phyloP scores from a whole-genome alignment of 2,797 vertebrate genomes.

The Cryptoprocta ferox region DNA sequence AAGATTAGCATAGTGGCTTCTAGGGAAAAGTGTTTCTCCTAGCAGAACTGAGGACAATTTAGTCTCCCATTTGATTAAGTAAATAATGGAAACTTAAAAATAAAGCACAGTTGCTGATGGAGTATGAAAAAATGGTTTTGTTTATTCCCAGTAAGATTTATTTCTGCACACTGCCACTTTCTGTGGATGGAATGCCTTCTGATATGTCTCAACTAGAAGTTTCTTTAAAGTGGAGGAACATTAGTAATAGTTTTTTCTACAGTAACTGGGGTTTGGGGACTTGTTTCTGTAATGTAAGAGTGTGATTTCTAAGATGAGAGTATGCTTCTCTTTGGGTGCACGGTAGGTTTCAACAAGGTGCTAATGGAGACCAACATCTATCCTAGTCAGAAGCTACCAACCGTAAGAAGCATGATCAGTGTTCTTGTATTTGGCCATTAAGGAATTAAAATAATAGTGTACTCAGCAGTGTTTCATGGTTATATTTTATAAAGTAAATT shows the following conservation, averaged over 20 bases:
- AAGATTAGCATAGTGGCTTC: not conserved
- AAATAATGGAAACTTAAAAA: slow-evolving; percentile 28
- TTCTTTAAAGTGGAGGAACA: not conserved
- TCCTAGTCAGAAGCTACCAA: not conserved
- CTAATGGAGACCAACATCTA: not conserved
- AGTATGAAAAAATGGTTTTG: not conserved
- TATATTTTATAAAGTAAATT: not conserved
- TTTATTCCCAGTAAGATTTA: not conserved
- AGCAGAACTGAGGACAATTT: not conserved
- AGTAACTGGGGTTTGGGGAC: not conserved
- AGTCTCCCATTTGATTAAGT: slow-evolving; percentile 20
- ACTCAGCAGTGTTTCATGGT: not conserved
- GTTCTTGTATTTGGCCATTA: not conserved
- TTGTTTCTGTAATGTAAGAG: not conserved
- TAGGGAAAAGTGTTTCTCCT: not conserved
- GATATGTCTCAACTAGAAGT: not conserved
- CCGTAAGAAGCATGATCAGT: not conserved
- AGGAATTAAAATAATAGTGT: slow-evolving; percentile 8
- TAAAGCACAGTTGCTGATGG: not conserved
- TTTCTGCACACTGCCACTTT: not conserved
- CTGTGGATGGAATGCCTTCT: not conserved
- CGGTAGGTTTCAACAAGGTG: not conserved
- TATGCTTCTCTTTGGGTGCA: not conserved
- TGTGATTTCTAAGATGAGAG: slow-evolving; percentile 10
- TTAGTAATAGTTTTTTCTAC: not conserved